Conservation (phyloP, 2,888 invertebrate species). For the Autographa pulchrina region DNA sequence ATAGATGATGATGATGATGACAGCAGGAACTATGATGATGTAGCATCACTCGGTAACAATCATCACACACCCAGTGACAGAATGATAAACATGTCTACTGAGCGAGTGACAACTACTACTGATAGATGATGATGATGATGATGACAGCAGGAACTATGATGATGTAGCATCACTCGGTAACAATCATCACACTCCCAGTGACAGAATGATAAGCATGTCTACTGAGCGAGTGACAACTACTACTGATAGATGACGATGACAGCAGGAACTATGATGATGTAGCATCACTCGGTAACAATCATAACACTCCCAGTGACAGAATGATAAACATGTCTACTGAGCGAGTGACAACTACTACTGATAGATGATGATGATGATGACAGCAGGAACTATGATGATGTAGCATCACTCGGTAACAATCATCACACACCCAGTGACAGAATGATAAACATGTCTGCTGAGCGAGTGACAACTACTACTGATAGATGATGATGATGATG, state of each 20-base stretch:
- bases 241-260: neutral
- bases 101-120: too few relatives aligned
- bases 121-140: neutral
- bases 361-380: neutral
- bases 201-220: constrained; percentile 36
- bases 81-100: too few relatives aligned
- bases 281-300: neutral
- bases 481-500: neutral
- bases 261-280: neutral
- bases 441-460: constrained; percentile 23
- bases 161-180: constrained; percentile 22
- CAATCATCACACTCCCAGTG: constrained; percentile 25
- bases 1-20: too few relatives aligned
- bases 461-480: neutral
- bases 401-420: neutral
- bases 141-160: neutral
- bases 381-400: neutral
- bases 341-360: constrained; percentile 24
- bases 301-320: constrained; percentile 21
- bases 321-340: constrained; percentile 30
- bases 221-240: constrained; percentile 17
- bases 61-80: too few relatives aligned
- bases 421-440: constrained; percentile 32
- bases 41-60: too few relatives aligned
- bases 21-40: too few relatives aligned